Conservation (phyloP, 1,140 invertebrate genomes). For the Battus philenor region DNA sequence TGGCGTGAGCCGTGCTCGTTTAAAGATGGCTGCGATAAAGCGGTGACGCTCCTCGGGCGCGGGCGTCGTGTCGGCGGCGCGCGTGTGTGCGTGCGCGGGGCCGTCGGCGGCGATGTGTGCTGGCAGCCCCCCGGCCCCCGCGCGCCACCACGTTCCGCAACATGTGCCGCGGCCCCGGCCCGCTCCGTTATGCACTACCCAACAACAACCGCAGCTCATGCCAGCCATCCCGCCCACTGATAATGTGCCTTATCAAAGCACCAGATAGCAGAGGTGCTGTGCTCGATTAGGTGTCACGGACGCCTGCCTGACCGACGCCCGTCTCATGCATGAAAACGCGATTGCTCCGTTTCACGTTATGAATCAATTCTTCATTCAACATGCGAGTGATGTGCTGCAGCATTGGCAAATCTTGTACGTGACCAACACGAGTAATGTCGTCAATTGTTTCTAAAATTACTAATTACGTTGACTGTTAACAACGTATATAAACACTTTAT, state of each 20-base stretch:
- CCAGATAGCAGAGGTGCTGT: conserved; percentile 70
- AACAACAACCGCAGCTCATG: conserved; percentile 43
- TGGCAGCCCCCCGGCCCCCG: conserved; percentile 39
- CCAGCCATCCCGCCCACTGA: conserved; percentile 52
- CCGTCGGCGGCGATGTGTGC: conserved; percentile 38
- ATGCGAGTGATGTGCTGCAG: neutral
- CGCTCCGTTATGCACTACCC: conserved; percentile 32
- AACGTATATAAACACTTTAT: no score
- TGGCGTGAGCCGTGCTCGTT: conserved; percentile 64
- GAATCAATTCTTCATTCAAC: conserved; percentile 29
- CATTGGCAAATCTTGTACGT: neutral
- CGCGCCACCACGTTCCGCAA: conserved; percentile 59
- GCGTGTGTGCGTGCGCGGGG: conserved; percentile 56
- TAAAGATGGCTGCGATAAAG: conserved; percentile 73
- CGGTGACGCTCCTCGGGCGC: conserved; percentile 65
- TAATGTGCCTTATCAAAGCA: conserved; percentile 65
- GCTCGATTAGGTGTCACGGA: conserved; percentile 69
- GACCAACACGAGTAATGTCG: no score
- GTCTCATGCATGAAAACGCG: conserved; percentile 37
- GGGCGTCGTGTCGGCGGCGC: conserved; percentile 53
- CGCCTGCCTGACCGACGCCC: conserved; percentile 37
- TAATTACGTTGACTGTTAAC: no score
- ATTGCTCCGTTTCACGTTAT: conserved; percentile 36
- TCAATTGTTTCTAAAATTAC: no score
- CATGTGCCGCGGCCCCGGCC: conserved; percentile 54